A percentile compares a stretch with the other conserved stretches of the same genome.
phyloP scores from a whole-genome alignment of 2,113 vertebrate genomes.

The Parus major region DNA sequence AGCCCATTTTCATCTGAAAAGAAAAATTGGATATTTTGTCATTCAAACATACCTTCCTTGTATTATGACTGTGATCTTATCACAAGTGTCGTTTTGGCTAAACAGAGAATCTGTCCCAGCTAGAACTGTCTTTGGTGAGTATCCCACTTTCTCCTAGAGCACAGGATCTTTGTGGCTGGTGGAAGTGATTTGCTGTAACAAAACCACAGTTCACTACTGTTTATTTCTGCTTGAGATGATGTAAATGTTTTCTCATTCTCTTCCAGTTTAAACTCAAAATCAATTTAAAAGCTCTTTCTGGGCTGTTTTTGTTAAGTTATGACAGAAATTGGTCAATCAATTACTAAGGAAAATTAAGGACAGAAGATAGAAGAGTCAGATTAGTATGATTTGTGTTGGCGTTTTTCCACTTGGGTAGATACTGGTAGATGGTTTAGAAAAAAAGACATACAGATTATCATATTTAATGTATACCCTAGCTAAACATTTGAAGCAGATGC shows the following conservation, averaged over 20 bases:
- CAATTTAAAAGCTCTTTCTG: not conserved
- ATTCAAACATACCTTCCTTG: conserved; percentile 98
- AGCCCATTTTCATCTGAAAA: conserved; percentile 95
- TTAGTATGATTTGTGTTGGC: not conserved
- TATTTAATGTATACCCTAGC: not conserved
- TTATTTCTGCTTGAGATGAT: not conserved
- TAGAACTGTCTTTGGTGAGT: conserved; percentile 95
- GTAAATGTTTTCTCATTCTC: not conserved
- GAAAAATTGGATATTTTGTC: conserved; percentile 97
- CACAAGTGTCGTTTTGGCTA: conserved; percentile 97
- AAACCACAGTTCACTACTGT: not conserved
- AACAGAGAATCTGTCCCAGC: conserved; percentile 97
- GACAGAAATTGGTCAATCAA: not conserved
- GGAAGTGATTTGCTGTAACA: not conserved
- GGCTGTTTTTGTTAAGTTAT: not conserved
- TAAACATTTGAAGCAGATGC: not conserved
- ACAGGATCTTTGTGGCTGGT: not conserved
- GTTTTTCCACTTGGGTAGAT: not conserved
- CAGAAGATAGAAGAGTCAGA: not conserved
- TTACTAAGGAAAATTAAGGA: not conserved
- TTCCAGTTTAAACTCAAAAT: not conserved
- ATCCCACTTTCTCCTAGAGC: not conserved
- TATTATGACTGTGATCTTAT: conserved; percentile 98
- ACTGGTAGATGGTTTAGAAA: not conserved
- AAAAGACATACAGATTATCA: not conserved